Evolutionary conservation across 2,888 invertebrate genomes (phyloP).

Genomic region (Mactromeris polynyma): DNA sequence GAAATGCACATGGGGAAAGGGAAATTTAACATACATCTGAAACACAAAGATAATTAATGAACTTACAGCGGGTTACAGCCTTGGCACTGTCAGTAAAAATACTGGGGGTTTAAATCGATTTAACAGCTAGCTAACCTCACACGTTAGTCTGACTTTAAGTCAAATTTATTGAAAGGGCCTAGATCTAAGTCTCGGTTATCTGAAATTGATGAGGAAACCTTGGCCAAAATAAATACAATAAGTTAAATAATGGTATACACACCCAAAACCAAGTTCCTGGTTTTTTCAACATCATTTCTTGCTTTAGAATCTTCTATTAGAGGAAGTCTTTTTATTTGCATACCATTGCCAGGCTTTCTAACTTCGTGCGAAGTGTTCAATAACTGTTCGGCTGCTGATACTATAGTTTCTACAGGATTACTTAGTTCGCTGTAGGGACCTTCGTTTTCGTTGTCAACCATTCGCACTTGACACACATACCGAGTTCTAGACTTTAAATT

Average conservation of each 20-base stretch:
- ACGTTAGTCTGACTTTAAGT: too few relatives aligned
- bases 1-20: too few relatives aligned
- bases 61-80: too few relatives aligned
- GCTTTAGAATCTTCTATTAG: not conserved
- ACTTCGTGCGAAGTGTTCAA: not conserved
- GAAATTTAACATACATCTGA: too few relatives aligned
- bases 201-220: too few relatives aligned
- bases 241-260: not conserved
- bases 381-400: not conserved
- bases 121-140: too few relatives aligned
- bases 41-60: too few relatives aligned
- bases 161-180: too few relatives aligned
- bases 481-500: not conserved
- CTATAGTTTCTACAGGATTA: not conserved
- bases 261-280: not conserved
- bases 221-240: too few relatives aligned
- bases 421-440: slow-evolving; percentile 24
- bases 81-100: too few relatives aligned
- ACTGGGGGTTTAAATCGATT: too few relatives aligned
- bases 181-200: too few relatives aligned
- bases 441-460: not conserved
- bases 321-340: not conserved
- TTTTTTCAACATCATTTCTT: slow-evolving; percentile 9
- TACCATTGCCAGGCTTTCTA: not conserved
- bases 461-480: slow-evolving; percentile 3